phyloP scores from a whole-genome alignment of 2,113 vertebrate species.

The Suncus etruscus region DNA sequence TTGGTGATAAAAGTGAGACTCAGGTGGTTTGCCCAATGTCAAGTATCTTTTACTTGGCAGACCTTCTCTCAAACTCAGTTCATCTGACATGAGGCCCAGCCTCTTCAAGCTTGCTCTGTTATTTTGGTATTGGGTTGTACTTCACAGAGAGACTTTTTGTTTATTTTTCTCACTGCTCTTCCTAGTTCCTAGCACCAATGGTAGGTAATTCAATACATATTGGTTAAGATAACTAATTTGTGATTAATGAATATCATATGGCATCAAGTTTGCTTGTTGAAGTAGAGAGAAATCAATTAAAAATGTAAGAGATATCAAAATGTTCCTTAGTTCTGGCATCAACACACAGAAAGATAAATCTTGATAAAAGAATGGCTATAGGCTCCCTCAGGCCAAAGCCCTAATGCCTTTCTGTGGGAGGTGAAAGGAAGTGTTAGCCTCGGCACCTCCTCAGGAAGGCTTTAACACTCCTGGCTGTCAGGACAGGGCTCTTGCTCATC shows the following conservation, averaged over 20 bases:
- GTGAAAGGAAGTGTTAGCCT: slow-evolving; percentile 80
- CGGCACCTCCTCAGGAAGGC: slow-evolving; percentile 80
- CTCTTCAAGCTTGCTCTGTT: not conserved
- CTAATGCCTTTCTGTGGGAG: slow-evolving; percentile 71
- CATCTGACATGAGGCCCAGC: not conserved
- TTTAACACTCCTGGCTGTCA: slow-evolving; percentile 83
- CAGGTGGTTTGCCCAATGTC: not conserved
- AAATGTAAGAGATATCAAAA: not conserved
- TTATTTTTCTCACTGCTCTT: not conserved
- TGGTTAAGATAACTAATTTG: not conserved
- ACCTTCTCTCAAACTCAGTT: not conserved
- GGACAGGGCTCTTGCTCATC: slow-evolving; percentile 80
- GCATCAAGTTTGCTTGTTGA: not conserved
- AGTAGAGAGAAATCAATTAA: not conserved
- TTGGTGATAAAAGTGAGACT: not conserved
- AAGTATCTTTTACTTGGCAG: not conserved
- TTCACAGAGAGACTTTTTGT: not conserved
- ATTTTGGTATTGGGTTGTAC: not conserved
- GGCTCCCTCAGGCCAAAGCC: not conserved
- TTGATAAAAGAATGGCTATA: not conserved
- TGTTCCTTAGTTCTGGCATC: not conserved
- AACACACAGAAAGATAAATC: not conserved
- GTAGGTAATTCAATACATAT: not conserved
- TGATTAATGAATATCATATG: not conserved
- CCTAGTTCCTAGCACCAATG: not conserved